A percentile compares a stretch with the other conserved stretches of the same genome.
Evolutionary conservation across 37 sponge, comb jelly and placozoan species (phyloP).

Genomic region (Theonella swinhoei): DNA sequence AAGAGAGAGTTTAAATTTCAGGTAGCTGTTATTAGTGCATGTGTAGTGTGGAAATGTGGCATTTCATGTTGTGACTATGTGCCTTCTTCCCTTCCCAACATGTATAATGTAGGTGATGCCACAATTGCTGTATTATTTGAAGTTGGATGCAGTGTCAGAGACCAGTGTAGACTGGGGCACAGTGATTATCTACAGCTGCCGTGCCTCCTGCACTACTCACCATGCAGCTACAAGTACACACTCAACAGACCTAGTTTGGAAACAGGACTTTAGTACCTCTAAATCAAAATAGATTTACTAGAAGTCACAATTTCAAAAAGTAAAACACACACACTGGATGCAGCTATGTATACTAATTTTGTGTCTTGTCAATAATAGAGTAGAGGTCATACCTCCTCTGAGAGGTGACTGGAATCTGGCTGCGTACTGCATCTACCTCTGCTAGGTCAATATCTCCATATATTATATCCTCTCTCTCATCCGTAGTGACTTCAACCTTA

Average conservation of each 20-base stretch:
- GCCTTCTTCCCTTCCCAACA: too few relatives aligned
- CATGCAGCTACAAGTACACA: too few relatives aligned
- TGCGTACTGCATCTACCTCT: slow-evolving; percentile 32
- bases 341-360: not conserved
- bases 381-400: slow-evolving; percentile 64
- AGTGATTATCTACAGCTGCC: slow-evolving; percentile 80
- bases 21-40: slow-evolving; percentile 52
- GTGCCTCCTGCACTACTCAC: slow-evolving; percentile 35
- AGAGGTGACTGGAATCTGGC: slow-evolving; percentile 49
- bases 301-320: not conserved
- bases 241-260: slow-evolving; percentile 81
- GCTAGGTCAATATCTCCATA: slow-evolving; percentile 75
- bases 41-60: too few relatives aligned
- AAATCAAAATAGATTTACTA: not conserved
- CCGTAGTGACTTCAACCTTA: slow-evolving; percentile 42
- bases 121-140: slow-evolving; percentile 79
- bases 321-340: not conserved
- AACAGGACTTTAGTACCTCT: slow-evolving; percentile 60
- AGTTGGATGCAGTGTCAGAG: slow-evolving; percentile 58
- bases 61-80: too few relatives aligned
- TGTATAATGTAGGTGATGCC: slow-evolving; percentile 85
- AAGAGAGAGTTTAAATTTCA: slow-evolving; percentile 82
- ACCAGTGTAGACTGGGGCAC: slow-evolving; percentile 87
- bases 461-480: slow-evolving; percentile 64
- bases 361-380: not conserved